A percentile compares a stretch with the other conserved stretches of the same genome.
phyloP scores from a whole-genome alignment of 2,113 vertebrate genomes.

The Alexandromys fortis region DNA sequence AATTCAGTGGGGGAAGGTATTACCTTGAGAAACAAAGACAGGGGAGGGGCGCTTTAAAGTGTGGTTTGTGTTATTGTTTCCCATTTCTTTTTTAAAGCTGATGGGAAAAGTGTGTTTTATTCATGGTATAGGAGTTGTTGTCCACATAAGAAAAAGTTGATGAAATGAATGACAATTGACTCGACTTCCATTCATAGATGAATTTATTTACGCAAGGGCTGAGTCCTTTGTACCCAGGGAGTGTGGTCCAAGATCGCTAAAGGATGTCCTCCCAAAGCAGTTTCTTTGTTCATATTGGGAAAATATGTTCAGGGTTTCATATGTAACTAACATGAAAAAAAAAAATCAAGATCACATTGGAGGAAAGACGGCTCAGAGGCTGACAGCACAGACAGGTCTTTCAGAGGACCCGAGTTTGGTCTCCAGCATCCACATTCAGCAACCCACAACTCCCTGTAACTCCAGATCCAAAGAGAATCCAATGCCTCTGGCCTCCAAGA shows the following conservation, averaged over 20 bases:
- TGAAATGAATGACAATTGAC: not conserved
- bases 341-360: not conserved
- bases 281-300: not conserved
- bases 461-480: not conserved
- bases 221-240: not conserved
- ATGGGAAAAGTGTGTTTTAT: not conserved
- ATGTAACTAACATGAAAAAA: not conserved
- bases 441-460: too few species aligned
- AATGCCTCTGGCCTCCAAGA: not conserved
- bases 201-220: not conserved
- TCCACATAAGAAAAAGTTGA: conserved; percentile 19
- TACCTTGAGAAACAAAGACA: not conserved
- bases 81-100: conserved; percentile 27
- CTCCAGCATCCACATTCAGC: not conserved
- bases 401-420: not conserved
- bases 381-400: not conserved
- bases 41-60: not conserved
- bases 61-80: not conserved
- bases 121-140: not conserved
- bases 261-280: not conserved
- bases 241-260: not conserved
- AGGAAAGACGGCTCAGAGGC: not conserved
- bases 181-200: conserved; percentile 8
- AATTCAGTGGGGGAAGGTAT: not conserved
- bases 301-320: not conserved